These are phyloP conservation scores for Panulirus ornatus DNA, from an alignment of 1,140 invertebrate genomes.

Conservation along the genomic window DNA sequence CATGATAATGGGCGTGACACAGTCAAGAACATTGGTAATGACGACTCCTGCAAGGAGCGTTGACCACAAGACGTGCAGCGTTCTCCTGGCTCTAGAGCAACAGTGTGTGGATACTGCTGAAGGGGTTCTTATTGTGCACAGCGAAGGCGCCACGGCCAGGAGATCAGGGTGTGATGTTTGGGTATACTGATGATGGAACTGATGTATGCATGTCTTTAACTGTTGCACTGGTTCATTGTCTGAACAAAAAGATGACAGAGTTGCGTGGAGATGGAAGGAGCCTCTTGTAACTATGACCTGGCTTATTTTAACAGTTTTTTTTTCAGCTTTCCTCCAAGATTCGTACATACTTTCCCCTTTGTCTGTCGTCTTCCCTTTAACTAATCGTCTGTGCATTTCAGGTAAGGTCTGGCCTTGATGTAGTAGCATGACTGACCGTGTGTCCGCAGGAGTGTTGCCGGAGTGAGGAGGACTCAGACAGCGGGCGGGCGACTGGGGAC, in stretches of 20 bases:
- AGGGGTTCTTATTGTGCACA: constrained; percentile 85
- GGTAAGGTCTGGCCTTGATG: too few relatives aligned
- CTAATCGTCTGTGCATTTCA: too few relatives aligned
- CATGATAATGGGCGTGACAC: constrained; percentile 97
- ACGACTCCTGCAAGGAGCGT: constrained; percentile 94
- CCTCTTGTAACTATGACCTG: constrained; percentile 97
- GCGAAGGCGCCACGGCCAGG: constrained; percentile 98
- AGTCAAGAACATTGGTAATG: constrained; percentile 98
- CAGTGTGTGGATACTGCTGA: constrained; percentile 82
- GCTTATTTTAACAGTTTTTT: too few relatives aligned
- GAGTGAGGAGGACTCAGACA: constrained; percentile 75
- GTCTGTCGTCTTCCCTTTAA: too few relatives aligned
- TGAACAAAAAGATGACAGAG: constrained; percentile 95
- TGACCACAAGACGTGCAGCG: constrained; percentile 83
- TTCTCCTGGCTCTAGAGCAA: constrained; percentile 82
- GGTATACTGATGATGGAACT: constrained; percentile 97
- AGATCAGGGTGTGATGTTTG: constrained; percentile 95
- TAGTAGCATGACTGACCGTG: neutral
- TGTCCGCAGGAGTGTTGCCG: constrained; percentile 67
- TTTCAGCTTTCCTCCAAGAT: too few relatives aligned
- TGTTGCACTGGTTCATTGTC: constrained; percentile 94
- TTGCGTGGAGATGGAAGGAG: constrained; percentile 91
- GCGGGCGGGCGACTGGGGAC: constrained; percentile 69
- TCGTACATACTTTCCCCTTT: too few relatives aligned
- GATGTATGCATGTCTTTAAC: constrained; percentile 99